phyloP scores from a whole-genome alignment of 2,797 vertebrate species.

The Lagocephalus sceleratus region DNA sequence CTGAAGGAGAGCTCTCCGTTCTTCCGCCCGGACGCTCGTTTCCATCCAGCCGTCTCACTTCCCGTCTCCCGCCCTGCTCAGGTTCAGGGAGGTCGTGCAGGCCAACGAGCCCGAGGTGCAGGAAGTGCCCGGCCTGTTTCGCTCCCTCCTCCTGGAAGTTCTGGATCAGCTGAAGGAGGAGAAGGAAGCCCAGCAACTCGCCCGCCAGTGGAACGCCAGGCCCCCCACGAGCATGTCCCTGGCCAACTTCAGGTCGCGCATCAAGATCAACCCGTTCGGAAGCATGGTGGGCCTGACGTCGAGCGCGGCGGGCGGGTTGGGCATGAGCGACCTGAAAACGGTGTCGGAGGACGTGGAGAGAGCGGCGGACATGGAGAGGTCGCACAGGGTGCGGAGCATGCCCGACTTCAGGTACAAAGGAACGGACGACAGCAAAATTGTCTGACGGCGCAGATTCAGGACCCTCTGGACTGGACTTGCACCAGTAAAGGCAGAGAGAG shows the following conservation, averaged over 20 bases:
- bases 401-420: constrained; percentile 85
- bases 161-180: constrained; percentile 86
- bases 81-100: constrained; percentile 86
- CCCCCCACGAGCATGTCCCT: constrained; percentile 83
- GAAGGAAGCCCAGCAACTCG: constrained; percentile 82
- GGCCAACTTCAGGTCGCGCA: constrained; percentile 82
- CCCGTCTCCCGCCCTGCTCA: constrained; percentile 43
- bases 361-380: constrained; percentile 61
- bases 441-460: constrained; percentile 38
- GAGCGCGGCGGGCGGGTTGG: constrained; percentile 69
- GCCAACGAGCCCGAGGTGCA: constrained; percentile 87
- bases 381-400: constrained; percentile 89
- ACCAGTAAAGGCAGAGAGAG: neutral
- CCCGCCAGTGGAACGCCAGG: constrained; percentile 88
- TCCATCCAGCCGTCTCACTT: neutral
- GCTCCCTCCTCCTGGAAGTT: constrained; percentile 84
- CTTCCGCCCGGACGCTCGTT: neutral
- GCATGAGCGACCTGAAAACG: constrained; percentile 79
- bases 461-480: constrained; percentile 1
- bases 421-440: constrained; percentile 40
- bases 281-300: constrained; percentile 87
- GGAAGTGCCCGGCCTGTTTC: constrained; percentile 87
- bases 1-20: neutral
- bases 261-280: constrained; percentile 90
- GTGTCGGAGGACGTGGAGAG: constrained; percentile 92